phyloP scores from a whole-genome alignment of 2,113 vertebrate genomes.

The Mastomys natalensis region DNA sequence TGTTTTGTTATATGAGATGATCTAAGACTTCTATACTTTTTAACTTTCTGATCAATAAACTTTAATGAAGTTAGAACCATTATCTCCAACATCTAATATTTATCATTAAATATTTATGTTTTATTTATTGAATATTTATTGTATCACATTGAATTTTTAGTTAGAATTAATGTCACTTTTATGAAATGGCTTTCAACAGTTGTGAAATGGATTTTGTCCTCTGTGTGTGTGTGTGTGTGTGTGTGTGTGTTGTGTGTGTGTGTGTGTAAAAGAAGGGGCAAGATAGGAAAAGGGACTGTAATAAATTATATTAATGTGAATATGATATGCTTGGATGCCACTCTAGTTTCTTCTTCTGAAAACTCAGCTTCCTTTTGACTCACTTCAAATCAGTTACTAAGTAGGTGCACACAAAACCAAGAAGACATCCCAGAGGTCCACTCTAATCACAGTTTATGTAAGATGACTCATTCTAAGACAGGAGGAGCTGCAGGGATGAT shows the following conservation, averaged over 20 bases:
- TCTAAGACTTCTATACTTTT: not conserved
- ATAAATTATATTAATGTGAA: too few relatives aligned
- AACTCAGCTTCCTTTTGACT: not conserved
- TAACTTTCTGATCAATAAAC: not conserved
- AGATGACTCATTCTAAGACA: not conserved
- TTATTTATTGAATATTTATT: conserved; percentile 51
- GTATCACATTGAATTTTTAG: conserved; percentile 20
- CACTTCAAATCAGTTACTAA: not conserved
- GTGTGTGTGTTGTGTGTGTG: not conserved
- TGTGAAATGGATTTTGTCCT: not conserved
- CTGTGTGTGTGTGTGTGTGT: not conserved
- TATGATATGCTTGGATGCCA: not conserved
- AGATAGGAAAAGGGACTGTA: not conserved
- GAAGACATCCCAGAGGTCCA: not conserved
- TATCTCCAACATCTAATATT: conserved; percentile 17
- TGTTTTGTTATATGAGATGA: not conserved
- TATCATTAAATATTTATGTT: conserved; percentile 6
- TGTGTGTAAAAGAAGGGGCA: not conserved
- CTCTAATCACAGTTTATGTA: not conserved
- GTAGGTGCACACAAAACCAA: not conserved
- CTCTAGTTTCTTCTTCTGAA: not conserved
- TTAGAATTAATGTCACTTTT: conserved; percentile 49
- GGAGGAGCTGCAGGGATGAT: not conserved
- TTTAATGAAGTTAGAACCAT: conserved; percentile 46
- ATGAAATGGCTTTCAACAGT: not conserved